Conservation (phyloP, 1,140 invertebrate genomes). For the Tetragnatha versicolor region DNA sequence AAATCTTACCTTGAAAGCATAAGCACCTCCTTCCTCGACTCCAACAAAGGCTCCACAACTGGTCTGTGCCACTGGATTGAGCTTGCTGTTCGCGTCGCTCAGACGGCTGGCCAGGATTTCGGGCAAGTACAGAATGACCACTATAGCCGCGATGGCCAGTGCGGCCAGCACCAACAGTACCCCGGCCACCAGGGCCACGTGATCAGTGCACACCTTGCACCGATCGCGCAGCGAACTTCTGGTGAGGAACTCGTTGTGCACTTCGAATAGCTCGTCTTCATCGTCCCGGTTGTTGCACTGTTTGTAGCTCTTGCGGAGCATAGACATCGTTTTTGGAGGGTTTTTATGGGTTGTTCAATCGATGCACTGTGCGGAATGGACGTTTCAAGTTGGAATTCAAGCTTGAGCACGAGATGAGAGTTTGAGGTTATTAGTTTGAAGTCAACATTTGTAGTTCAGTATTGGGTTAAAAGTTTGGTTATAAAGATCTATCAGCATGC, state of each 20-base stretch:
- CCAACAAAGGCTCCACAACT: slow-evolving; percentile 39
- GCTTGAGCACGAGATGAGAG: no score
- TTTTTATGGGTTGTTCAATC: no score
- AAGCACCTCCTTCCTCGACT: slow-evolving; percentile 16
- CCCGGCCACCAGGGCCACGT: not conserved
- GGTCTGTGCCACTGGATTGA: slow-evolving; percentile 13
- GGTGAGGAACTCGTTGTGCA: slow-evolving; percentile 1
- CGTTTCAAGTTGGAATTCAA: no score
- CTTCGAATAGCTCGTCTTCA: slow-evolving; percentile 41
- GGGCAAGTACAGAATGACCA: slow-evolving; percentile 7
- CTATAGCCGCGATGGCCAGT: not conserved
- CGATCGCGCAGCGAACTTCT: not conserved
- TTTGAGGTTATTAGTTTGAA: no score
- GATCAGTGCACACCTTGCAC: slow-evolving; percentile 6
- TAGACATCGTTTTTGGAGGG: slow-evolving; percentile 6
- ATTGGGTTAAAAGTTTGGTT: no score
- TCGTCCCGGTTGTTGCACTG: slow-evolving; percentile 46
- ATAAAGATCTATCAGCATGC: no score
- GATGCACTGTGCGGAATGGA: no score
- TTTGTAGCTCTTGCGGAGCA: slow-evolving; percentile 16
- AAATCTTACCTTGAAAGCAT: slow-evolving; percentile 31
- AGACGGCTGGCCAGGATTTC: not conserved
- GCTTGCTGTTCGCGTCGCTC: not conserved
- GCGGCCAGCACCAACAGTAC: slow-evolving; percentile 4
- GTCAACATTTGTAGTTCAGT: no score